Base-by-base conservation (phyloP, 2,888 invertebrate species). In the Palloptera scutellata region DNA sequence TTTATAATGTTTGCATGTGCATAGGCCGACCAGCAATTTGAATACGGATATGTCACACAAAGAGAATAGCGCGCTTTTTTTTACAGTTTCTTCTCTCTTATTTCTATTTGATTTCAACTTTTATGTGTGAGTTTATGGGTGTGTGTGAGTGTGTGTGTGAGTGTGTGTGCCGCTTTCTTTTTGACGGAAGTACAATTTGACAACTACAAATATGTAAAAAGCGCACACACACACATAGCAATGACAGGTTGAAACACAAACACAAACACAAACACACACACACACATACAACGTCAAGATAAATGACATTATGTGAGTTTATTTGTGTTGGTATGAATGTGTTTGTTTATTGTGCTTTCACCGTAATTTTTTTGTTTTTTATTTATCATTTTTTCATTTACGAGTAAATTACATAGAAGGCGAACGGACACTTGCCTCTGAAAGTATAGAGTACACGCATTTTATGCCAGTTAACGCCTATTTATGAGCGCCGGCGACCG, bases 401-500 rank as follows among this genome's bases (percentile, higher is more conserved):
- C n/a, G n/a, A n/a, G n/a, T n/a, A n/a, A n/a, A n/a, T n/a, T n/a
- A n/a, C n/a, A 1, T 30, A 30, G 30, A 30, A 30, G 30, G 30
- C 30, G 30, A 30, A 30, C 30, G 30, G 6, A 30, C 30, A 30
- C 30, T 30, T 30, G 30, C 30, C 30, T 4, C 30, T 30, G 30
- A 30, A 2, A 30, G 30, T 30, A 30, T 30, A 48, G 4, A 48
- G 51, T 41, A 30, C 53, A 60, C 68, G 64, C 64, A 69, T 63
- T 69, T 61, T 42, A n/a, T 51, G 54, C 55, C 54, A 40, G 73
- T 70, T 70, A 70, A 73, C 75, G 73, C 72, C 75, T 73, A 72
- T 72, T 70, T 72, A 73, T 67, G 63, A 63, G 66, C 68, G 53
- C 66, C 67, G 60, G 58, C 45, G 64, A 59, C 53, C 61, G 61